Conservation (phyloP, 2,888 invertebrate genomes). For the Patella depressa region DNA sequence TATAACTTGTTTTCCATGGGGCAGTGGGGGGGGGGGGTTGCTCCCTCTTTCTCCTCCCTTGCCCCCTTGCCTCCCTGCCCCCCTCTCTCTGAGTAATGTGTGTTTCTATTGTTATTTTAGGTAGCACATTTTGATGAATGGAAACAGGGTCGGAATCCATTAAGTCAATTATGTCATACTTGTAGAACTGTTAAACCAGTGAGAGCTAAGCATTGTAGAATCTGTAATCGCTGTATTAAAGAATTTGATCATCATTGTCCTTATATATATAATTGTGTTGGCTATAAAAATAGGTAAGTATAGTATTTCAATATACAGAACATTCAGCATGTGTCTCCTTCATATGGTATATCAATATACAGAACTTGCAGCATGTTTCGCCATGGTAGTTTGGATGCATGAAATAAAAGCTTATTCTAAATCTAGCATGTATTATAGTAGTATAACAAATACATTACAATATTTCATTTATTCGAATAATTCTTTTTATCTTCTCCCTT, state of each 20-base stretch:
- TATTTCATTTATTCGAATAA: too few species aligned
- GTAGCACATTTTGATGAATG: constrained; percentile 94
- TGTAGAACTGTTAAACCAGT: constrained; percentile 89
- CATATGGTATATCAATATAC: neutral
- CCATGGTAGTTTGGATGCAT: neutral
- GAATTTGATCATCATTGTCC: constrained; percentile 97
- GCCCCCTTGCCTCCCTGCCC: neutral
- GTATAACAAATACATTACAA: too few species aligned
- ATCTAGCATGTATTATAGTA: too few species aligned
- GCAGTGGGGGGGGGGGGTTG: neutral
- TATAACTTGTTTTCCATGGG: neutral
- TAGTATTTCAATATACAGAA: neutral
- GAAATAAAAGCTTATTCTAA: neutral
- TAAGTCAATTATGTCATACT: constrained; percentile 85
- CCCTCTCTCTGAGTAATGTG: too few species aligned
- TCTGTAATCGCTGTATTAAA: constrained; percentile 89
- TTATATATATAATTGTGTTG: constrained; percentile 95
- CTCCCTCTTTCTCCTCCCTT: neutral
- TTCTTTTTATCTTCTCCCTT: too few species aligned
- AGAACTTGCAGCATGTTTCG: neutral
- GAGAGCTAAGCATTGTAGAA: constrained; percentile 91
- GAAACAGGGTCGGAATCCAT: constrained; percentile 82
- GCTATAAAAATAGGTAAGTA: constrained; percentile 83
- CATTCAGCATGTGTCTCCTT: too few species aligned
- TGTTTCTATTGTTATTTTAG: constrained; percentile 72